Base-by-base conservation (phyloP, 2,797 vertebrate genomes). In the Nannoperca obscura region DNA sequence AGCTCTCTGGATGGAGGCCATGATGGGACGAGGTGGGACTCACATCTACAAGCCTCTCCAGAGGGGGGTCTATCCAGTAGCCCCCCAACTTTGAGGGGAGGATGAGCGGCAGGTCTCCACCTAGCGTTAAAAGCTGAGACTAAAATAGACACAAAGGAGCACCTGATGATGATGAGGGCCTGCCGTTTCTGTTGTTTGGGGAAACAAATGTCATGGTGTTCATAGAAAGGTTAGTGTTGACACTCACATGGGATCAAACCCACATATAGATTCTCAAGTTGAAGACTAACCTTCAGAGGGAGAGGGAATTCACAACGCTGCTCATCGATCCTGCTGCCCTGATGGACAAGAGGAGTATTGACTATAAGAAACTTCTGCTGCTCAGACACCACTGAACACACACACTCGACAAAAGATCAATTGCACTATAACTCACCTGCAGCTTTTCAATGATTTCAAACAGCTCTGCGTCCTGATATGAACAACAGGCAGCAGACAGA, bases 361-460 rank as follows among this genome's bases (percentile, higher is more conserved):
- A 74, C 66, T 58, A 76, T 82, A 55, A 83, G 60, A 82, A 86
- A 81, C 78, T 34, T 84, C 44, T 71, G 65, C 46, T 64, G 76
- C 46, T 82, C 71, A 66, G 52, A 79, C 60, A 71, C 70, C 55
- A 67, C 60, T 53, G 44, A 61, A 78, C 54, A 71, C 54, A 64
- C 71, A 70, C 46, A 62, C 71, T n/a, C 1, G 24, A 17, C 54
- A 54, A 62, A 69, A 57, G 68, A 88, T 84, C 83, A 67, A 81
- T 76, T 2, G 9, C 24, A 19, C 53, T 40, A 62, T 71, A 72
- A 80, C 87, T 92, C 93, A 96, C 96, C 94, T 96, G 96, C 81
- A 96, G 93, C 88, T 96, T 96, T 82, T 94, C 95, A 78, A 96
- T 96, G 73, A 96, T 96, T 89, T 95, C 96, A 92, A 96, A 96